Evolutionary conservation across 1,140 invertebrate species (phyloP).

Genomic region (Gryon sp.): DNA sequence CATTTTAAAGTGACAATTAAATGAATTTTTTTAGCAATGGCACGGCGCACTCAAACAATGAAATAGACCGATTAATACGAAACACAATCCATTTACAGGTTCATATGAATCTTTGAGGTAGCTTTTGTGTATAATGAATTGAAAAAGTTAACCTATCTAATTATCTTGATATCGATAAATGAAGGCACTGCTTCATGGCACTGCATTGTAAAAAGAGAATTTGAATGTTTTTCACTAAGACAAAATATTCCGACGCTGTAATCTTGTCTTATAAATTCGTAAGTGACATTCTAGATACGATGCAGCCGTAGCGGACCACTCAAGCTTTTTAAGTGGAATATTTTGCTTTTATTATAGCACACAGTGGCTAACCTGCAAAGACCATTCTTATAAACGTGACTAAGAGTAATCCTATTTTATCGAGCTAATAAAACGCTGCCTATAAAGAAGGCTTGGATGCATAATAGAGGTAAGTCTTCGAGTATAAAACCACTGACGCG

Average conservation of each 20-base stretch:
- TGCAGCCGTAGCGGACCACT: conserved; percentile 31
- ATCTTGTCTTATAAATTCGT: conserved; percentile 46
- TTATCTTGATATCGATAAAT: conserved; percentile 3
- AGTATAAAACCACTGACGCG: conserved; percentile 36
- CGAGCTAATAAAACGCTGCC: conserved; percentile 59
- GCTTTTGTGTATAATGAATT: conserved; percentile 2
- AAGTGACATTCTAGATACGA: conserved; percentile 9
- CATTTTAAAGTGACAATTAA: too few species aligned
- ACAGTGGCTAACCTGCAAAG: conserved; percentile 35
- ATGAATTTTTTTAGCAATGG: too few species aligned
- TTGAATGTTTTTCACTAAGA: conserved; percentile 5
- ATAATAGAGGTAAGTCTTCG: conserved; percentile 55
- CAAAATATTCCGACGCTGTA: conserved; percentile 23
- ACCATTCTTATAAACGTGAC: conserved; percentile 57
- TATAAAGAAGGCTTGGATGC: conserved; percentile 61
- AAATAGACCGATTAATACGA: conserved; percentile 1
- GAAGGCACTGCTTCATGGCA: too few species aligned
- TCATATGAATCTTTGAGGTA: neutral
- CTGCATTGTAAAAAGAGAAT: conserved; percentile 12
- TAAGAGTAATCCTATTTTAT: conserved; percentile 65
- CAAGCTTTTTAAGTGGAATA: conserved; percentile 29
- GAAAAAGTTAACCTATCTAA: conserved; percentile 4
- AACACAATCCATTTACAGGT: neutral
- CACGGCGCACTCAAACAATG: neutral
- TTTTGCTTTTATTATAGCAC: conserved; percentile 46